Evolutionary conservation across 2,113 vertebrate species (phyloP), one percentile per base, ranked within the genome.

Genomic region (Aphelocoma coerulescens): DNA sequence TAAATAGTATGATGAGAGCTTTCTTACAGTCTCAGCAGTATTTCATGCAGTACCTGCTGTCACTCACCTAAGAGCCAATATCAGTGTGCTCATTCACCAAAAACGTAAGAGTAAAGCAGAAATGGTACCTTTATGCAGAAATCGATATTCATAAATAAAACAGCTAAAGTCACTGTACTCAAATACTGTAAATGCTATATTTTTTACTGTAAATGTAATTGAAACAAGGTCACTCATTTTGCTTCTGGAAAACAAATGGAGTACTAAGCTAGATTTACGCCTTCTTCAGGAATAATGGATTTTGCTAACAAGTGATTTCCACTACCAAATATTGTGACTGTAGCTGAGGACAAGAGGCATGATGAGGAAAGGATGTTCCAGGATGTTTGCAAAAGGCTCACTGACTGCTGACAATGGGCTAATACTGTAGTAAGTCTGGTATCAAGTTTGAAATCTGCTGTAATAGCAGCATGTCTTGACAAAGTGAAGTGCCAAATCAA

Each of bases 191-290:
- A 97, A 89, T 84, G 57, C 66, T 91, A 9, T 67, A 65, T 94
- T 88, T 96, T 96, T 96, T 93, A 90, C 67, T 92, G 28, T 94
- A 95, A 97, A 78, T 90, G 87, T 85, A 97, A 95, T 89, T 93
- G 90, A 96, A 97, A 81, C 80, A 95, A 96, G 81, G 91, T 91
- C 85, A 76, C 68, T 74, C 54, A 8, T 94, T 93, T 94, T 94
- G 52, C 61, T 85, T 46, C 46, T 90, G 82, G 63, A 96, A 97
- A 95, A 77, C 37, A 95, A 85, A 92, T 78, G 52, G 57, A 81
- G 46, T 96, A 85, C 61, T 91, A 68, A 72, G 28, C 37, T 88
- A 89, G 54, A 82, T 93, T 95, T 89, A 81, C 7, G 17, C 61
- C 43, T 48, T 89, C 62, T 83, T 85, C 81, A 73, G 79, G 69